Base-by-base conservation (phyloP, 2,113 vertebrate species). In the Gasterosteus aculeatus region DNA sequence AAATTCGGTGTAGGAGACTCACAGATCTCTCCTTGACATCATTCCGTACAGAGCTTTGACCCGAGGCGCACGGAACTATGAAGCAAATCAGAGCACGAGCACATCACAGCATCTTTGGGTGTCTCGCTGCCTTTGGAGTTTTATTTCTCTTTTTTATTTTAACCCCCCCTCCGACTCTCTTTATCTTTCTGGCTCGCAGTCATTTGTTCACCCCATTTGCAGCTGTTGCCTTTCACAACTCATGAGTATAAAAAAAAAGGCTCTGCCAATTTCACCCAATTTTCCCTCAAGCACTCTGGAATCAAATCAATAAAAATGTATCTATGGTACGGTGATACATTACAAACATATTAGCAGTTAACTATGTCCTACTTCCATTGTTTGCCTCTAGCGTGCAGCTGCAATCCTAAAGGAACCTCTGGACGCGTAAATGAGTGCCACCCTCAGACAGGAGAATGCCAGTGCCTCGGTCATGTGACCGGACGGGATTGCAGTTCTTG, bases 401-500 rank as follows among this genome's bases (percentile, higher is more conserved):
- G 97, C 86, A 73, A 88, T 53, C 88, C 84, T 0, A 12, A 14
- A 0, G 97, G 97, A 51, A 96, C 95, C 0, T 87, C 75, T 10
- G 82, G 71, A 0, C 82, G 75, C 7, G 71, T 63, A 33, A 85
- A 85, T 2, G 87, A 94, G 77, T 99, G 97, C 0, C 83, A 97
- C 78, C 88, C 93, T 0, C 8, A 31, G 68, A 95, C 94, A 0
- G 97, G 97, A 75, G 93, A 93, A 64, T 99, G 97, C 47, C 9
- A 6, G 35, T 98, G 97, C 87, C 94, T 97, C 57, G 88, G 89
- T 1, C 95, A 96, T 0, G 96, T 97, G 83, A 93, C 76, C 0
- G 94, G 95, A 22, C 93, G 95, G 51, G 90, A 95, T 59, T 98
- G 97, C 0, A 61, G 93, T 70, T 89, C 4, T 14, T 99, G 97